phyloP scores from a whole-genome alignment of 92 coral and sea anemone species.

The Actinostola sp. region DNA sequence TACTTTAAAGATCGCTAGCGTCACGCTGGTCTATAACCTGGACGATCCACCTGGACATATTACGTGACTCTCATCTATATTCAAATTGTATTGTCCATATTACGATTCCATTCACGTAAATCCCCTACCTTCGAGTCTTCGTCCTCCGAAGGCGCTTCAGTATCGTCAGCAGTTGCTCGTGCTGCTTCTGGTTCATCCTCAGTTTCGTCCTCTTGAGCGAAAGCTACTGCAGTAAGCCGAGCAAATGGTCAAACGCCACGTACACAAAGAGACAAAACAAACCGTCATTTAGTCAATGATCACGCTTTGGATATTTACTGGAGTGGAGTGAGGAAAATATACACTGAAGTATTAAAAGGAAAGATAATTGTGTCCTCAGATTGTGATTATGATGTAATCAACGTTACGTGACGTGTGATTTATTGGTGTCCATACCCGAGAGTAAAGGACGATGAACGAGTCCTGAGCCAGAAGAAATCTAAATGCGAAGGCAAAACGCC shows the following conservation, averaged over 20 bases:
- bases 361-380: slow-evolving; percentile 51
- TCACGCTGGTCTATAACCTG: slow-evolving; percentile 9
- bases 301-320: not conserved
- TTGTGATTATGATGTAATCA: slow-evolving; percentile 29
- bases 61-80: slow-evolving; percentile 25
- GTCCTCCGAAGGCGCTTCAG: slow-evolving; percentile 62
- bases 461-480: slow-evolving; percentile 11
- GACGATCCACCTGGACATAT: not conserved
- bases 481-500: slow-evolving; percentile 45
- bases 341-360: not conserved
- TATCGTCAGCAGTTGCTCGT: slow-evolving; percentile 67
- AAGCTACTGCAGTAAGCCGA: slow-evolving; percentile 50
- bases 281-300: slow-evolving; percentile 20
- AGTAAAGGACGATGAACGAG: slow-evolving; percentile 34
- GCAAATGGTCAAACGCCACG: slow-evolving; percentile 82
- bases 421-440: slow-evolving; percentile 30
- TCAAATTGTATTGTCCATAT: slow-evolving; percentile 10
- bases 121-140: slow-evolving; percentile 39
- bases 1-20: not conserved
- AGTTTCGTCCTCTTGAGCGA: slow-evolving; percentile 87
- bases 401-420: slow-evolving; percentile 23
- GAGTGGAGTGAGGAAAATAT: not conserved
- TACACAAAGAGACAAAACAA: slow-evolving; percentile 46
- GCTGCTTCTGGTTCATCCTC: slow-evolving; percentile 78
- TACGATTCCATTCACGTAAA: not conserved